Evolutionary conservation across 1,140 invertebrate species (phyloP).

Genomic region (Hesperophylax magnus): DNA sequence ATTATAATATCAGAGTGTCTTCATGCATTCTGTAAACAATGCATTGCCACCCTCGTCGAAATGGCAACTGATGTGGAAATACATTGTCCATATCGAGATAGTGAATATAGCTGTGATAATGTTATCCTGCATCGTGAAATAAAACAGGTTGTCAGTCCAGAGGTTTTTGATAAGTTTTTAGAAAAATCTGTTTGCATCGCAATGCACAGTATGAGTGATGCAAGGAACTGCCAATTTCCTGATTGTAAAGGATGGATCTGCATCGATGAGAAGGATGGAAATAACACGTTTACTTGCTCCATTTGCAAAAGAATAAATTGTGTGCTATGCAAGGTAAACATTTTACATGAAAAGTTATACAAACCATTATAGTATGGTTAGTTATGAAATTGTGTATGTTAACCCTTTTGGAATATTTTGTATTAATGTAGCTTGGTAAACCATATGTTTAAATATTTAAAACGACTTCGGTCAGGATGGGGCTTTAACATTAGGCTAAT

Average conservation of each 20-base stretch:
- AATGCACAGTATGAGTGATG: neutral
- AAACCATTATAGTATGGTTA: too few species aligned
- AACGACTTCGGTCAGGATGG: too few species aligned
- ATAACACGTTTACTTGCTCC: neutral
- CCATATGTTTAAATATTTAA: too few species aligned
- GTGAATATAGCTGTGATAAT: neutral
- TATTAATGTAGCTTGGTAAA: too few species aligned
- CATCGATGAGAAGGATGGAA: neutral
- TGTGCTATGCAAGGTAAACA: neutral
- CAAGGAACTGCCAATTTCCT: neutral
- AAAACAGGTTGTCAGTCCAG: neutral
- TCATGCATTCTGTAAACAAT: neutral
- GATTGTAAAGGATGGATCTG: constrained; percentile 8
- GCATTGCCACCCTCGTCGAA: neutral
- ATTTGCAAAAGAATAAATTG: constrained; percentile 1
- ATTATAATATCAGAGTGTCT: neutral
- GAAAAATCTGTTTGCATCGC: neutral
- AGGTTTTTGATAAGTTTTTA: neutral
- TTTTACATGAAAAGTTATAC: too few species aligned
- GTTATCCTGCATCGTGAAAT: neutral
- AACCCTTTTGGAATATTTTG: too few species aligned
- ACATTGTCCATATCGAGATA: neutral
- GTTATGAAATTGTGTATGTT: too few species aligned
- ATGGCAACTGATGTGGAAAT: neutral
- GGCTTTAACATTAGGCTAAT: too few species aligned